Base-by-base conservation (phyloP, 2,888 invertebrate genomes). In the Caenorhabditis panamensis region DNA sequence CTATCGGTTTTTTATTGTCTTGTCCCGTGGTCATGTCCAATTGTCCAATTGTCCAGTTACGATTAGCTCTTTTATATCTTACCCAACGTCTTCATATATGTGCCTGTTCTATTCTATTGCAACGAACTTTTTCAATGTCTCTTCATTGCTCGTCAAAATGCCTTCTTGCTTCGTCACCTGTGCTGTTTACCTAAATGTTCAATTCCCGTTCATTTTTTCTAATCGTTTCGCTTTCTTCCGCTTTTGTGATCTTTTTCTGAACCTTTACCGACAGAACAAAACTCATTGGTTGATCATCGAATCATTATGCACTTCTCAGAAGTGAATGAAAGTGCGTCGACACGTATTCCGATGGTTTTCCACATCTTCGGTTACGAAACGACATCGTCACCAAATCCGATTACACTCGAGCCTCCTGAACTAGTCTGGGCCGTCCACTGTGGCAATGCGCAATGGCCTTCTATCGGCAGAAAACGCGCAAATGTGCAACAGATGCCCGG, bases 401-500 rank as follows among this genome's bases (percentile, higher is more conserved):
- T 75, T 75, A 61, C 66, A 73, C 24, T 58, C 20, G 59, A 58
- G 44, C 36, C 58, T 53, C 26, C 26, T 62, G 41, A 53, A 53
- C 37, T 31, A 36, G 36, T 28, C 62, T 26, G 24, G 20, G n/a
- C 16, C 9, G 44, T n/a, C 63, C 31, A 31, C 9, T 41, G 8
- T 41, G 41, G 24, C 22, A 6, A 53, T 51, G 58, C 41, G 41
- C 66, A 58, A 59, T 54, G 36, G 58, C 31, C 53, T 20, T 13
- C 51, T 44, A 22, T 47, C 26, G 31, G 41, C 59, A 18, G 24
- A 37, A 59, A 75, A 49, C 18, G 58, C 49, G 64, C 75, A 66
- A 66, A 58, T 66, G 75, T 75, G 75, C 66, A 75, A 75, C 75
- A 66, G 75, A 75, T 75, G 75, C 66, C 53, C 59, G 61, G 56